phyloP scores from a whole-genome alignment of 2,797 vertebrate genomes.

The Eremophila alpestris region DNA sequence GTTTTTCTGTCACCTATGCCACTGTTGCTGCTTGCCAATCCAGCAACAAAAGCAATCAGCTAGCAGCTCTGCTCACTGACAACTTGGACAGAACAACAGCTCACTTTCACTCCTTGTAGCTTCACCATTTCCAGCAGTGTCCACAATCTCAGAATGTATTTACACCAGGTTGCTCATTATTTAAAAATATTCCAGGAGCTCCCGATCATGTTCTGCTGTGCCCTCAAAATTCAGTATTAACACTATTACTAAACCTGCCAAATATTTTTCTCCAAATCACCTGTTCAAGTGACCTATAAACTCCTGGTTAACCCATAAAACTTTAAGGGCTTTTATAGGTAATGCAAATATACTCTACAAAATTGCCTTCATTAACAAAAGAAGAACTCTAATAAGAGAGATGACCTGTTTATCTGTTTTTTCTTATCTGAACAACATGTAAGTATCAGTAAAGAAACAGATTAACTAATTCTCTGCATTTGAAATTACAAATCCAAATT shows the following conservation, averaged over 20 bases:
- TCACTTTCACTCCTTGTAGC: neutral
- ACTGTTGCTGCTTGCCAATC: neutral
- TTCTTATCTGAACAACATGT: neutral
- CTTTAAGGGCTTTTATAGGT: neutral
- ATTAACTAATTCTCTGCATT: neutral
- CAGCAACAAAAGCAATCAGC: neutral
- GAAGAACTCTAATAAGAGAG: neutral
- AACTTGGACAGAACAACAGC: no score
- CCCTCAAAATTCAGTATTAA: neutral
- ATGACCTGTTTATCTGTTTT: neutral
- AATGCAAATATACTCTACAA: neutral
- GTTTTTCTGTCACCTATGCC: neutral
- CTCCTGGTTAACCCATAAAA: neutral
- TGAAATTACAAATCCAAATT: neutral
- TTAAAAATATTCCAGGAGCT: neutral
- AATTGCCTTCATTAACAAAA: neutral
- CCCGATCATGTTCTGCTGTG: accelerated
- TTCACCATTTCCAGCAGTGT: neutral
- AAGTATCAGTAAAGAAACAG: neutral
- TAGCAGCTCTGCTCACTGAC: neutral
- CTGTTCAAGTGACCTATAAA: neutral
- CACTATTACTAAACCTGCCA: neutral
- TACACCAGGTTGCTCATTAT: neutral
- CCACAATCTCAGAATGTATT: no score
- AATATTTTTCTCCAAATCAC: neutral